Evolutionary conservation across 2,797 vertebrate genomes (phyloP), one percentile per base, ranked within the genome.

Genomic region (Siniperca obscura): DNA sequence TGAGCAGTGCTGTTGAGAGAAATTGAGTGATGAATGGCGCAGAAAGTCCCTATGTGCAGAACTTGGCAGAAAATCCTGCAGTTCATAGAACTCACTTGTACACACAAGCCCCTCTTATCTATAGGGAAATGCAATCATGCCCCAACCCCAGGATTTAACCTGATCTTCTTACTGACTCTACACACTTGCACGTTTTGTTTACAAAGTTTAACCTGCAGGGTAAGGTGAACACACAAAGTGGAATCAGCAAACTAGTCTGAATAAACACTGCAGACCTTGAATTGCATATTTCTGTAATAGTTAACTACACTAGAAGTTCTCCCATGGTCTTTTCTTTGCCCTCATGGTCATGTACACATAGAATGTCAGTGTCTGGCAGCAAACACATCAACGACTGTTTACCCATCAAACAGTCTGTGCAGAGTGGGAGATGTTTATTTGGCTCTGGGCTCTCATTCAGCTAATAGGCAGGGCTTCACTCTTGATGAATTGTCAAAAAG

Each of bases 401-500:
- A 92, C 92, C 89, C 85, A 88, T 90, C 88, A 91, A 93, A 91
- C 90, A 90, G 82, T 76, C 67, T 62, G 70, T 76, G 85, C 74
- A 4, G 82, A 91, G 82, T 78, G 85, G 85, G 90, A 90, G 82
- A 86, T 90, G 92, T 92, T 94, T 93, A 92, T 91, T 87, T 89
- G 86, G 90, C 92, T 85, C 90, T 62, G 71, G 88, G 90, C 88
- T 91, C 90, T 93, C 90, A 67, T 92, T 88, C 69, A 19, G 82
- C 89, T 94, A 92, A 94, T 94, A 89, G 80, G 70, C 80, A 74
- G 74, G 86, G 85, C 82, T 90, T 91, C 86, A 79, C 89, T 91
- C 79, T 74, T 93, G 90, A 93, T 92, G 85, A 93, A 92, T 89
- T 92, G 87, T 91, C 86, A 84, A 87, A 89, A 89, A 94, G 82